Evolutionary conservation across 2,113 vertebrate genomes (phyloP), one percentile per base, ranked within the genome.

Genomic region (Isurus oxyrinchus): DNA sequence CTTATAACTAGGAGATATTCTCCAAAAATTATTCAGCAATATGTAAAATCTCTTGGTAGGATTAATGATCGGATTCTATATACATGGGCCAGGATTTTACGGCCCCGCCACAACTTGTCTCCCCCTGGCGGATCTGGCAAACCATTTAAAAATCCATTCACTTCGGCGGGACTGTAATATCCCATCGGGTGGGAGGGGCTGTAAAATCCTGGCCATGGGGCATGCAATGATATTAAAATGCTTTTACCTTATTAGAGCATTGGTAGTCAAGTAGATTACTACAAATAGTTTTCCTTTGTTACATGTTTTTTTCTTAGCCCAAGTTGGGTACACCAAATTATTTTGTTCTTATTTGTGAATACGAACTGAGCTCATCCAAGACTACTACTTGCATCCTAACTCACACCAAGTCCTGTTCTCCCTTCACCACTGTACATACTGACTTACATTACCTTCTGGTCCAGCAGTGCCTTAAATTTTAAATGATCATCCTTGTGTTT

Each of bases 11-110:
- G 63, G 21, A 40, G n/a, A 63, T 69, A 27, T 40, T 95, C 63
- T 95, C 23, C 25, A 25, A 6, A 40, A 66, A 66, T 66, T 63
- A 59, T 31, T 11, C 31, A 91, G 57, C 55, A 59, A 16, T 91
- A 44, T 66, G 6, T 59, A 91, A 55, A 91, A 31, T 27, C 19
- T 35, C 6, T 35, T 67, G 40, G 44, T 69, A 14, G 63, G 94
- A 95, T 95, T 95, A 67, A 53, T 69, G 21, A 69, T 67, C 61
- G 53, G 44, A 44, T 69, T 95, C 61, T 95, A 69, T 49, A 95
- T 95, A 69, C 16, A 31, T 49, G n/a, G 55, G 27, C 44, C 44
- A 49, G 44, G 44, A 49, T 49, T 49, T 49, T 49, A 49, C 44
- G 44, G 44, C 44, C 44, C 44, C 44, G 44, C 44, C 44, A 49